Percentiles rank a stretch among this genome's conserved stretches.
phyloP scores from a whole-genome alignment of 1,140 invertebrate genomes.

The Saccostrea echinata region DNA sequence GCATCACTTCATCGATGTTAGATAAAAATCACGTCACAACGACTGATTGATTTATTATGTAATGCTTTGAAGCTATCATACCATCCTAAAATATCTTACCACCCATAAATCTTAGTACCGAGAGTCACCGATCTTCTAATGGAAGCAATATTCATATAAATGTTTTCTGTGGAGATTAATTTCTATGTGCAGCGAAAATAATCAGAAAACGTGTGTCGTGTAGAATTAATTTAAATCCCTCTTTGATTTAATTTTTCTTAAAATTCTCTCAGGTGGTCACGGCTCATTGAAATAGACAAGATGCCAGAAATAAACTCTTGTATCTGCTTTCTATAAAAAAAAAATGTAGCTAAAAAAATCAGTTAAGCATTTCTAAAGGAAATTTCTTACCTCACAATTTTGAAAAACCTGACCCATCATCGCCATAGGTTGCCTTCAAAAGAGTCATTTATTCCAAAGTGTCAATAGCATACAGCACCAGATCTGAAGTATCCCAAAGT shows the following conservation, averaged over 20 bases:
- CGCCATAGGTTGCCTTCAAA: not conserved
- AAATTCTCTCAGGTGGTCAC: not conserved
- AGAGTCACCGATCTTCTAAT: too few relatives aligned
- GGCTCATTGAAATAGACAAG: not conserved
- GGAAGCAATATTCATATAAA: too few relatives aligned
- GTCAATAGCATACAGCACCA: not conserved
- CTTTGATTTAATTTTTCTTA: not conserved
- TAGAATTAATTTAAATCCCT: too few relatives aligned
- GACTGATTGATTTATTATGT: not conserved
- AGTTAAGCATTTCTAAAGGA: not conserved
- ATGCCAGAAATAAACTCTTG: not conserved
- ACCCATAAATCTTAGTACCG: too few relatives aligned
- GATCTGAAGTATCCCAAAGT: constrained; percentile 13
- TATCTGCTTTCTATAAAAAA: not conserved
- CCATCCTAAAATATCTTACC: too few relatives aligned
- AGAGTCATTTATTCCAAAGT: constrained; percentile 15
- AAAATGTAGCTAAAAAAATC: not conserved
- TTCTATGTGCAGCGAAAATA: too few relatives aligned
- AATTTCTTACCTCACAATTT: not conserved
- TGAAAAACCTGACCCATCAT: not conserved
- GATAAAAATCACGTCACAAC: not conserved
- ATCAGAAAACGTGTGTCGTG: too few relatives aligned
- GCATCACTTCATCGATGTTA: not conserved
- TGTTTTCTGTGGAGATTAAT: too few relatives aligned
- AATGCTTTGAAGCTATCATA: too few relatives aligned